Evolutionary conservation across 2,113 vertebrate genomes (phyloP).

Genomic region (Antennarius striatus): DNA sequence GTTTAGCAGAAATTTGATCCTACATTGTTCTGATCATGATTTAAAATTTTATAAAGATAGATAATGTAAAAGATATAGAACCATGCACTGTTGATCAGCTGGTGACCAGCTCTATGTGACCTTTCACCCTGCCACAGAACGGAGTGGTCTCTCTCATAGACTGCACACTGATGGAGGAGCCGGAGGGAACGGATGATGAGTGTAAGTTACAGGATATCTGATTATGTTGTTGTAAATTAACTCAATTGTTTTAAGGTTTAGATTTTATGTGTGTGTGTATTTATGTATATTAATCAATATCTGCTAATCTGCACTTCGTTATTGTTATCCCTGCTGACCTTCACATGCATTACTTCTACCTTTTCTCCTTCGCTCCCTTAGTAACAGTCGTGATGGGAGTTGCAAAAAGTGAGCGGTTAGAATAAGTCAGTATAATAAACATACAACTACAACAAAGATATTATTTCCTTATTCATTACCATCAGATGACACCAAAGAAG

Average conservation of each 20-base stretch:
- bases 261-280: no score
- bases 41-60: neutral
- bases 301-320: no score
- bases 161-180: conserved; percentile 94
- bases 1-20: no score
- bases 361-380: neutral
- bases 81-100: neutral
- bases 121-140: conserved; percentile 80
- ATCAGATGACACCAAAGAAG: conserved; percentile 1
- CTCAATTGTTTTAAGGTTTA: no score
- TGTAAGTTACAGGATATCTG: conserved; percentile 72
- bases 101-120: conserved; percentile 4
- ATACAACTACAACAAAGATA: no score
- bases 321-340: no score
- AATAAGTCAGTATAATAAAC: no score
- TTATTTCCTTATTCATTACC: neutral
- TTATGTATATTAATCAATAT: no score
- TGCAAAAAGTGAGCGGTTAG: neutral
- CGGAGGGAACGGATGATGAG: conserved; percentile 91
- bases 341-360: no score
- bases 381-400: neutral
- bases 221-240: neutral
- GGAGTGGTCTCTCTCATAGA: conserved; percentile 96
- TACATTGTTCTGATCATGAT: neutral
- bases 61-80: neutral